A percentile compares a stretch with the other conserved stretches of the same genome.
phyloP scores from a whole-genome alignment of 2,113 vertebrate species.

The Coptodon bakossiorum region DNA sequence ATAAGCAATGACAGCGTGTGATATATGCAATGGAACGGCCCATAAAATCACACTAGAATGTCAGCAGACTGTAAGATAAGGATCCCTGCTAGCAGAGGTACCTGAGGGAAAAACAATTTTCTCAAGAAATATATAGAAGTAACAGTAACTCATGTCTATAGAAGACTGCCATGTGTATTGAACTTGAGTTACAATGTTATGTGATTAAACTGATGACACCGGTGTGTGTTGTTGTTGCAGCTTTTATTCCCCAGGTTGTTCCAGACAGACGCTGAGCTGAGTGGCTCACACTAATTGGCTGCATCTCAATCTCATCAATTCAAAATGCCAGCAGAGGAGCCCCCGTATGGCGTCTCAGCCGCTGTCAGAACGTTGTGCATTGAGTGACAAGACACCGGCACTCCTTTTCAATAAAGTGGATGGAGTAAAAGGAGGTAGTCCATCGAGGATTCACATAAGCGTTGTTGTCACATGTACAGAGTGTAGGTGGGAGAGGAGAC shows the following conservation, averaged over 20 bases:
- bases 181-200: not conserved
- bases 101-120: not conserved
- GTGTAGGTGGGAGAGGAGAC: not conserved
- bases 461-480: not conserved
- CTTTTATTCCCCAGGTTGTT: not conserved
- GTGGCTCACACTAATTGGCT: constrained; percentile 37
- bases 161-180: not conserved
- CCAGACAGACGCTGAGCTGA: not conserved
- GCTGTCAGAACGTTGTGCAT: not conserved
- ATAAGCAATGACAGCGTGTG: not conserved
- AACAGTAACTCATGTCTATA: not conserved
- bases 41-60: not conserved
- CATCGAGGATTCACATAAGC: not conserved
- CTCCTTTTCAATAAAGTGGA: not conserved
- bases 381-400: not conserved
- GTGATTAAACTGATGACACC: not conserved
- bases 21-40: not conserved
- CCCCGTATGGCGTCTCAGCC: not conserved
- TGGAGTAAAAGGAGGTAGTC: not conserved
- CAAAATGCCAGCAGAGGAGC: constrained; percentile 15
- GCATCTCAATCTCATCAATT: constrained; percentile 30
- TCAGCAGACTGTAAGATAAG: not conserved
- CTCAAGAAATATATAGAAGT: not conserved
- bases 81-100: not conserved
- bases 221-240: not conserved